Base-by-base conservation (phyloP, 2,797 vertebrate genomes). In the Poecilia wingei region DNA sequence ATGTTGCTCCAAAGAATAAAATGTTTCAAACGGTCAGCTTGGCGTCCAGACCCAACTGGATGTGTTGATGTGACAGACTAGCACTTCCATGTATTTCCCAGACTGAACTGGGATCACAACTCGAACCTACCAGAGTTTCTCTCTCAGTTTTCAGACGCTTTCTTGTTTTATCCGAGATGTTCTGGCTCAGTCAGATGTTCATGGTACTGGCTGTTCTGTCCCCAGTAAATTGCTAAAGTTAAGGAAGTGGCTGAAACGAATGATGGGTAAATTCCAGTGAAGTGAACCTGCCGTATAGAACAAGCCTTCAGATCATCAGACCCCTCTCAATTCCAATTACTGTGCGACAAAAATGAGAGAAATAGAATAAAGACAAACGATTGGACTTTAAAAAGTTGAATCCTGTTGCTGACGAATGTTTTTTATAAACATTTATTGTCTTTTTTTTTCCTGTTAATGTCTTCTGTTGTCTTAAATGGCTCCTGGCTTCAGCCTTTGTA, bases 401-500 rank as follows among this genome's bases (percentile, higher is more conserved):
- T 45, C 41, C 41, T 45, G 12, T 70, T 70, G 68, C 41, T 70
- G 41, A n/a, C 1, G 5, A 70, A 45, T 70, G 41, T 28, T 68
- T 68, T 22, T 51, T 25, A 43, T 41, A 68, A 68, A 68, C 64
- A 41, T 3, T 36, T 22, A 41, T 41, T 69, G 66, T 45, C 66
- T 68, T 25, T 43, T 69, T 43, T 43, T 45, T 53, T n/a, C n/a
- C 25, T 45, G 39, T 43, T 70, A 45, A 14, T 43, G 68, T 70
- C 41, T 70, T 70, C 41, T 70, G 6, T 70, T 43, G 45, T 28
- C 43, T 70, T 45, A 43, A 45, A 70, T 45, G 22, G 12, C 41
- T 45, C 41, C 25, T 70, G 68, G 68, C n/a, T 70, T 70, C 39
- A 70, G 68, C 12, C 66, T 70, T 45, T 70, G 25, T 45, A 70